Evolutionary conservation across 2,113 vertebrate species (phyloP).

Genomic region (Mesembrinibis cayennensis): DNA sequence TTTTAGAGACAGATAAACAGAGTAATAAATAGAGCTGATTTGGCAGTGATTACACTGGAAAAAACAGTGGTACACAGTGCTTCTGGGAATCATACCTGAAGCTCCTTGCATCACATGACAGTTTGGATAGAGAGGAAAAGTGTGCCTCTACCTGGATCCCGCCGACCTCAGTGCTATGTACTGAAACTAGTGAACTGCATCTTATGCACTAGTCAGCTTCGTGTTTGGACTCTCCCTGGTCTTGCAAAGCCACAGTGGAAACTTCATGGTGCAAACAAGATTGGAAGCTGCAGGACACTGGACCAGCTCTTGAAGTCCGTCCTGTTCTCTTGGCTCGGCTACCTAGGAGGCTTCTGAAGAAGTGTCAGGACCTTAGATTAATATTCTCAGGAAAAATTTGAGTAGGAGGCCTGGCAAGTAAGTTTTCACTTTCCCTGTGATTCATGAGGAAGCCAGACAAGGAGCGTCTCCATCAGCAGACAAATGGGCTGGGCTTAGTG

Average conservation of each 20-base stretch:
- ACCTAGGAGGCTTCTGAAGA: neutral
- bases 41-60: neutral
- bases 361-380: neutral
- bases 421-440: neutral
- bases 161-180: too few species aligned
- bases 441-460: neutral
- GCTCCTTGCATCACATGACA: neutral
- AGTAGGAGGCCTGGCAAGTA: slow-evolving; percentile 25
- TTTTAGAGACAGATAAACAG: neutral
- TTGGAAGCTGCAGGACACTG: neutral
- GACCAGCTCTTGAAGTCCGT: neutral
- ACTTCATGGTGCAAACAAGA: neutral
- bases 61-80: neutral
- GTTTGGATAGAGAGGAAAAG: neutral
- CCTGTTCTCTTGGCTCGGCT: neutral
- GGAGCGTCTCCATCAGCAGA: slow-evolving; percentile 19
- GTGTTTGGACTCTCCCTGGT: neutral
- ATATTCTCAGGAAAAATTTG: neutral
- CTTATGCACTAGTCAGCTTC: neutral
- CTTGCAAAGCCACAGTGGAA: neutral
- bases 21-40: neutral
- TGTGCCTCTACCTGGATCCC: neutral
- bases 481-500: neutral
- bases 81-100: neutral
- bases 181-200: neutral